Conservation (phyloP, 2,797 vertebrate species). For the Periparus ater region DNA sequence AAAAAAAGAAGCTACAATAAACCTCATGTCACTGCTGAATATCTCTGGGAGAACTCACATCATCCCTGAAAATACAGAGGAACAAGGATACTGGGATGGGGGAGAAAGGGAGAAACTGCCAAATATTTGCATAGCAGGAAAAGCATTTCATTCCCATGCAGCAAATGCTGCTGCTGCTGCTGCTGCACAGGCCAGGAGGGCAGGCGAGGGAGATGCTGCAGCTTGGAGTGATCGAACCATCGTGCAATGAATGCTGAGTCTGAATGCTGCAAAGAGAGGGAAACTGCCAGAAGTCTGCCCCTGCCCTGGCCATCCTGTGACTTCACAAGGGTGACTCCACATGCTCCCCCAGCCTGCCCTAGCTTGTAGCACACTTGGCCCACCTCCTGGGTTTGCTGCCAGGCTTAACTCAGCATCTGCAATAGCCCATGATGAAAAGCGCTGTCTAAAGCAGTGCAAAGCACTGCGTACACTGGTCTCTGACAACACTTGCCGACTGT, state of each 20-base stretch:
- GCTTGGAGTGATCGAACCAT: not conserved
- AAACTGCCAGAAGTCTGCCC: not conserved
- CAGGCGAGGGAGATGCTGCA: not conserved
- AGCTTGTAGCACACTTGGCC: not conserved
- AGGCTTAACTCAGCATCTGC: not conserved
- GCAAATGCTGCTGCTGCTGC: not conserved
- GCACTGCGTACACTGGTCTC: not conserved
- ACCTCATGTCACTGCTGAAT: not conserved
- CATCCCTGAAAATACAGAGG: not conserved
- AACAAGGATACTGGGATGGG: not conserved
- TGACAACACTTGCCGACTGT: not conserved
- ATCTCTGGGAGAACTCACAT: not conserved
- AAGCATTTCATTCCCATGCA: not conserved
- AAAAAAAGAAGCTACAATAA: not conserved
- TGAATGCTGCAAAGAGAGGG: not conserved
- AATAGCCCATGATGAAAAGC: not conserved
- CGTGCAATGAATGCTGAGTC: rapidly evolving
- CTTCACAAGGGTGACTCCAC: not conserved
- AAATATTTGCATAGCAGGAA: not conserved
- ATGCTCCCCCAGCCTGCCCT: not conserved
- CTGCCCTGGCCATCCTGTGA: not conserved
- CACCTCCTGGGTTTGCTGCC: not conserved
- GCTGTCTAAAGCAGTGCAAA: not conserved
- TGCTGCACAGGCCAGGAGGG: not conserved
- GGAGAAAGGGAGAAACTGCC: not conserved